Evolutionary conservation across 2,113 vertebrate genomes (phyloP), one percentile per base, ranked within the genome.

Genomic region (Corythaeola cristata): DNA sequence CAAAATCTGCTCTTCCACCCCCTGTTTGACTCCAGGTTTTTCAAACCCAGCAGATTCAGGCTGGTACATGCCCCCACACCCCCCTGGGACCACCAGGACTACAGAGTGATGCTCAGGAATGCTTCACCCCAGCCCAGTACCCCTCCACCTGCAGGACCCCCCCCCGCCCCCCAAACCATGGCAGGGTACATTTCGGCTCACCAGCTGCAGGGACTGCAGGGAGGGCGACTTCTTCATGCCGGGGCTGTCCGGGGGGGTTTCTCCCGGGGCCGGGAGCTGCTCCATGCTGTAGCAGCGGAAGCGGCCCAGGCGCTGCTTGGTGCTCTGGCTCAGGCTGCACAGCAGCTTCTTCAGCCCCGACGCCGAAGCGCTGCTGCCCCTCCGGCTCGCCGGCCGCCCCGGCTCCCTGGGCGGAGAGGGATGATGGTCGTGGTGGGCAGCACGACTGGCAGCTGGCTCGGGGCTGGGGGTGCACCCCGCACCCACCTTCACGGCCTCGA

Each of bases 221-320:
- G 99, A 99, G 2, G 99, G 99, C 0, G 98, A 98, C 88, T 98
- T 99, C 98, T 98, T 99, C 93, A 99, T 93, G 53, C 75, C 78
- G 1, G 85, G 94, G 88, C n/a, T n/a, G 8, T 92, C 96, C 26
- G 15, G 91, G 12, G 56, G n/a, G 92, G 58, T 4, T 64, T 22
- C 0, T 1, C 66, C 0, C 0, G 74, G 26, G 72, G 24, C 93
- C 2, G 92, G 96, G 30, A 98, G 98, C 95, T 98, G 98, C 96
- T 99, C 99, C 77, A 99, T 98, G 69, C 99, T 99, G 90, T 97
- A 96, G 77, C 98, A 98, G 72, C 97, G 98, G 88, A 98, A 98
- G 62, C 98, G 98, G 75, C 97, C 97, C 72, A 99, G 86, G 84
- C 98, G 98, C 64, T 99, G 98, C 60, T 99, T 98, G 6, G 99